These are phyloP conservation scores for Xerus rutilus DNA, from an alignment of 2,797 vertebrate genomes.

Conservation along the genomic window DNA sequence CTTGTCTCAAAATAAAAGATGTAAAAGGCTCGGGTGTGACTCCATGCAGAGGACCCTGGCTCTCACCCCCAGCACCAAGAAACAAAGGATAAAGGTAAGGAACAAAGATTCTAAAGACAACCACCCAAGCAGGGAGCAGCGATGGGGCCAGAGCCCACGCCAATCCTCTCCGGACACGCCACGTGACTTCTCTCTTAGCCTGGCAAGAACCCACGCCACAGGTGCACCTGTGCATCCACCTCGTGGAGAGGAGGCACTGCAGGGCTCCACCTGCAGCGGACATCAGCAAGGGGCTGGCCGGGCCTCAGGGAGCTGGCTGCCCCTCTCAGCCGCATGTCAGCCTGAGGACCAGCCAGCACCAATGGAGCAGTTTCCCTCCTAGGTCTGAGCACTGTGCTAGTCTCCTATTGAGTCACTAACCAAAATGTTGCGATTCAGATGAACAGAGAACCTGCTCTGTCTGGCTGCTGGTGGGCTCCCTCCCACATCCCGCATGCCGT, in stretches of 20 bases:
- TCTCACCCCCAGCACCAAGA: no score
- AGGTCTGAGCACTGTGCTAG: not conserved
- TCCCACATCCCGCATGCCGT: accelerated
- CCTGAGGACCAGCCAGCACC: accelerated
- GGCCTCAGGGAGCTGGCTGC: accelerated
- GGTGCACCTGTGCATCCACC: accelerated
- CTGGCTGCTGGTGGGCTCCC: not conserved
- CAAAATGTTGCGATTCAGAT: not conserved
- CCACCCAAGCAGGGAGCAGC: accelerated
- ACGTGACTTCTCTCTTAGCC: accelerated
- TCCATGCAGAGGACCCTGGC: no score
- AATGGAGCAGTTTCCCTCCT: not conserved
- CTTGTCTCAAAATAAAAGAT: no score
- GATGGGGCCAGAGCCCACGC: accelerated
- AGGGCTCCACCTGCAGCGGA: no score
- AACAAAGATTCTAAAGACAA: accelerated
- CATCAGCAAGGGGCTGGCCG: not conserved
- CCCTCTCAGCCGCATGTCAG: no score
- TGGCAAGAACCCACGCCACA: accelerated
- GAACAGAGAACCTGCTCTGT: accelerated
- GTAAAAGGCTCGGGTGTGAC: no score
- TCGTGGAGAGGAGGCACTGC: no score
- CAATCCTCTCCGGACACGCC: accelerated
- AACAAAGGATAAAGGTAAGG: accelerated
- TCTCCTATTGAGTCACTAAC: no score